Base-by-base conservation (phyloP, 2,113 vertebrate genomes). In the Charina bottae region DNA sequence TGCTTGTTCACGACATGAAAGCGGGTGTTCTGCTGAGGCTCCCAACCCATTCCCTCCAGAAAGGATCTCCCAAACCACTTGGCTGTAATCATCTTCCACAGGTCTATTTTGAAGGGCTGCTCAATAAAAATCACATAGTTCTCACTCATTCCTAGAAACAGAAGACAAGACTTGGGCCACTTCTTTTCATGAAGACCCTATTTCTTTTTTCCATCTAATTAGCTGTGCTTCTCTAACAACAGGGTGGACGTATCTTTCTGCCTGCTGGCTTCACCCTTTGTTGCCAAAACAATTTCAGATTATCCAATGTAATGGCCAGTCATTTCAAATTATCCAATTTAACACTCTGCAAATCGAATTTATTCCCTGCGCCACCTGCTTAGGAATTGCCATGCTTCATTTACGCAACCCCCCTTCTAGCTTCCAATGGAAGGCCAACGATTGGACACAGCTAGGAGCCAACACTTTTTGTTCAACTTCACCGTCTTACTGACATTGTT, bases 61-160 rank as follows among this genome's bases (percentile, higher is more conserved):
- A 99, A 90, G 84, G 97, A 28, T 92, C 96, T 98, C 26, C 98
- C 98, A 23, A 94, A 92, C 83, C 98, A 89, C 72, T 97, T 98
- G 92, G 97, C 97, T 15, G 98, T 98, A 85, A 98, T n/a, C 11
- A 99, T 97, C 97, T 98, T 98, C 96, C 98, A 54, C 89, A 99
- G 94, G 90, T 99, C 98, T 94, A 99, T 97, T 96, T 96, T 99
- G 89, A 99, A 93, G 72, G 99, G 98, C 55, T 99, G 98, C 96
- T 99, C 99, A 19, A 99, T 97, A 96, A 99, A 99, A 95, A 99
- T 96, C 88, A 99, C 97, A 8, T 98, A 99, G 96, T 99, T 99
- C 93, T 98, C 96, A 54, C 98, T 98, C 99, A 99, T 99, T 60
- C 98, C 99, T 99, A 92, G 84, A 95, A 96, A 89, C 13, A 42